Percentiles rank a stretch among this genome's conserved stretches.
Evolutionary conservation across 1,140 invertebrate genomes (phyloP).

Genomic region (Meteorus sp.): DNA sequence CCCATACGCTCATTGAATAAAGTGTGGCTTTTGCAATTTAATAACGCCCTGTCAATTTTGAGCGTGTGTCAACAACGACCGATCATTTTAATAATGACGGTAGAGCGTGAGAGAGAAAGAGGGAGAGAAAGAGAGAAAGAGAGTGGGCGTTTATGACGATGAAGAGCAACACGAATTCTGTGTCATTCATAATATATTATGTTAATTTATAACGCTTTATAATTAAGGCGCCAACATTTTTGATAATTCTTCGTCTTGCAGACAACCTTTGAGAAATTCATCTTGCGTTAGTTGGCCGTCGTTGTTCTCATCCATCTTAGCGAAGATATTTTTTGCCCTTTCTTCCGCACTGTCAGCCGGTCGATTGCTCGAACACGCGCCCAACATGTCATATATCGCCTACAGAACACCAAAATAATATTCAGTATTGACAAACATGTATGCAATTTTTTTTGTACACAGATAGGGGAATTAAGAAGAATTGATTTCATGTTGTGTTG

Average conservation of each 20-base stretch:
- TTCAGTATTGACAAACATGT: too few relatives aligned
- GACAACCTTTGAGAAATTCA: constrained; percentile 98
- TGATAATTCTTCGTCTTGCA: constrained; percentile 95
- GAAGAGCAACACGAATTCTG: too few relatives aligned
- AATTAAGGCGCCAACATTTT: constrained; percentile 93
- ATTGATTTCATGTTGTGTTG: too few relatives aligned
- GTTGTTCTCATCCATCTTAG: constrained; percentile 99
- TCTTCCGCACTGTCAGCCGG: constrained; percentile 93
- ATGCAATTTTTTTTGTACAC: neutral
- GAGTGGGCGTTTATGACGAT: too few relatives aligned
- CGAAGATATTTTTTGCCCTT: constrained; percentile 97
- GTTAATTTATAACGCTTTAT: constrained; percentile 33
- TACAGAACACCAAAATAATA: constrained; percentile 48
- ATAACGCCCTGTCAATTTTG: constrained; percentile 4
- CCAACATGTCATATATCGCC: constrained; percentile 99
- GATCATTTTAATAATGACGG: constrained; percentile 21
- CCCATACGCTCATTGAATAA: neutral
- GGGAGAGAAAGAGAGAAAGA: too few relatives aligned
- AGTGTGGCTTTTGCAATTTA: constrained; percentile 8
- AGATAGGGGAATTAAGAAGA: neutral
- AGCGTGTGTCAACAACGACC: constrained; percentile 6
- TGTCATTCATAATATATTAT: too few relatives aligned
- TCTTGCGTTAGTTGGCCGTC: constrained; percentile 97
- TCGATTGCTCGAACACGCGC: constrained; percentile 89
- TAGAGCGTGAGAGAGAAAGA: constrained; percentile 6